Conservation (phyloP, 2,797 vertebrate species). For the Pempheris klunzingeri region DNA sequence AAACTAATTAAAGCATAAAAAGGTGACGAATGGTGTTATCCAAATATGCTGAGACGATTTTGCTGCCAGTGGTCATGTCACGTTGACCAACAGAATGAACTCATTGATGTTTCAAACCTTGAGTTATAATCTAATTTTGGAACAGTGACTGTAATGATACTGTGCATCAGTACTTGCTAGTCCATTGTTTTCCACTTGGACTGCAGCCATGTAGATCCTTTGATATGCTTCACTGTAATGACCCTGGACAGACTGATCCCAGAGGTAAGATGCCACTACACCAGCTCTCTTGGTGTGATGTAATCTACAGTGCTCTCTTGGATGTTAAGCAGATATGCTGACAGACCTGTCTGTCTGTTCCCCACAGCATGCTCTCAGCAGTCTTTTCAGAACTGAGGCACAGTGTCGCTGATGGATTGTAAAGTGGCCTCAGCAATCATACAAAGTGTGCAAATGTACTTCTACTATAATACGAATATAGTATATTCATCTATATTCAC, state of each 20-base stretch:
- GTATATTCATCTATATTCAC: neutral
- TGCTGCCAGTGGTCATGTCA: neutral
- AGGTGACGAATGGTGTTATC: neutral
- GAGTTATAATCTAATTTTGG: neutral
- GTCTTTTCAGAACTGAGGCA: neutral
- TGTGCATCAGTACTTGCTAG: neutral
- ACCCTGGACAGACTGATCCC: neutral
- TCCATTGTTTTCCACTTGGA: conserved; percentile 12
- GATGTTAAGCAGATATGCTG: conserved; percentile 17
- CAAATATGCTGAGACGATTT: neutral
- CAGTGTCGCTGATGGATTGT: neutral
- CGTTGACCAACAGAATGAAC: neutral
- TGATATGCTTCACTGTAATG: conserved; percentile 1
- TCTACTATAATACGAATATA: too few species aligned
- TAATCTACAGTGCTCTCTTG: conserved; percentile 8
- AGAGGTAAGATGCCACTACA: conserved; percentile 2
- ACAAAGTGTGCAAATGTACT: neutral
- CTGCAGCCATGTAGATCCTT: neutral
- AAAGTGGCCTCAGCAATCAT: neutral
- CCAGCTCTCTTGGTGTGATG: conserved; percentile 3
- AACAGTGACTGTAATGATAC: neutral
- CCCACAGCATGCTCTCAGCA: neutral
- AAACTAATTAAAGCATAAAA: neutral
- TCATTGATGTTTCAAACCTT: neutral
- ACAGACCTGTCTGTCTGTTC: neutral